These are phyloP conservation scores for Mimas tiliae DNA, from an alignment of 2,888 invertebrate genomes.

Conservation along the genomic window DNA sequence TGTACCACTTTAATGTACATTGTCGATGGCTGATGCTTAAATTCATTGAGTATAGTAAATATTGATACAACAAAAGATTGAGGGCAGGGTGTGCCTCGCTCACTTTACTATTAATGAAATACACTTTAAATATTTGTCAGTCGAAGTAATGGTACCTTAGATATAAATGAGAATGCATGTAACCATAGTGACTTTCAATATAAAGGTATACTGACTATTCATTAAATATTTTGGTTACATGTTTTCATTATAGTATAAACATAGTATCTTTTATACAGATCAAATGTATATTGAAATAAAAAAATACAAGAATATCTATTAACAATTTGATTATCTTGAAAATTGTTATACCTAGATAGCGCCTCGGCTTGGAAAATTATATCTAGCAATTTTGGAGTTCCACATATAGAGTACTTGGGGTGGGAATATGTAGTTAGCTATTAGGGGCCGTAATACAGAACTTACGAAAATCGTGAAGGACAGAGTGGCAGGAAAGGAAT, in stretches of 20 bases:
- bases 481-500: too few species aligned
- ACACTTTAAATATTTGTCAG: conserved; percentile 19
- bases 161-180: conserved; percentile 9
- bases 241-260: conserved; percentile 1
- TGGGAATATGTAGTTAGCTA: neutral
- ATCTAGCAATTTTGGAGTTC: neutral
- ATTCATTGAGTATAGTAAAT: neutral
- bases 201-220: too few species aligned
- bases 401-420: neutral
- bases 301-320: neutral
- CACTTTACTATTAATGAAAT: neutral
- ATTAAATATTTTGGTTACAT: neutral
- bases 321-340: neutral
- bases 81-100: conserved; percentile 29
- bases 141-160: conserved; percentile 24
- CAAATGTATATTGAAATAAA: neutral
- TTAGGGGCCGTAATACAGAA: neutral
- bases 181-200: neutral
- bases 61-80: neutral
- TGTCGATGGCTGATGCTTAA: neutral
- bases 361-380: neutral
- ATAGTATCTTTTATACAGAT: neutral
- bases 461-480: too few species aligned
- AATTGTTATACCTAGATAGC: neutral
- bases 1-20: neutral